A percentile compares a stretch with the other conserved stretches of the same genome.
phyloP scores from a whole-genome alignment of 2,888 invertebrate genomes.

The Lasioglossum villosulum region DNA sequence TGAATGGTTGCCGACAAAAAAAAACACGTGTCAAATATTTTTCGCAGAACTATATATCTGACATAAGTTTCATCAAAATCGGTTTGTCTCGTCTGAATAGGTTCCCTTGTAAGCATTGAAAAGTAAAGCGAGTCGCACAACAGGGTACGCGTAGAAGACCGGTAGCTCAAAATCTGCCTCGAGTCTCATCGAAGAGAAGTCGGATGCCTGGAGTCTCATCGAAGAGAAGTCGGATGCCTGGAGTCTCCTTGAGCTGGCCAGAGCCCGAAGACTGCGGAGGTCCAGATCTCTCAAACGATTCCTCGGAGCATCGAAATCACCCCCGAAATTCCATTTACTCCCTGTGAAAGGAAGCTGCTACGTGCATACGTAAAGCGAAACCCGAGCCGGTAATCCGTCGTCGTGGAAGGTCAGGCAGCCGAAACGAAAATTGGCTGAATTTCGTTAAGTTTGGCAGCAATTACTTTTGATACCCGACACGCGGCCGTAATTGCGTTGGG shows the following conservation, averaged over 20 bases:
- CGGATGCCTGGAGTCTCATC: not conserved
- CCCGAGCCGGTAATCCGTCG: conserved; percentile 61
- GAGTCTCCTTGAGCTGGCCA: not conserved
- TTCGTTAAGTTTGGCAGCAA: conserved; percentile 83
- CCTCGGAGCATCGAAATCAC: conserved; percentile 41
- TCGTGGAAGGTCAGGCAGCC: conserved; percentile 69
- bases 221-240: not conserved
- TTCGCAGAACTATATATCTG: too few relatives aligned
- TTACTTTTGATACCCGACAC: conserved; percentile 84
- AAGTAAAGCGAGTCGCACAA: not conserved
- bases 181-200: not conserved
- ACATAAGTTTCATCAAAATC: too few relatives aligned
- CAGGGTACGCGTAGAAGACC: not conserved
- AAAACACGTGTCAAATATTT: too few relatives aligned
- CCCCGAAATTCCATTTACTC: conserved; percentile 52
- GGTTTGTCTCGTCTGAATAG: too few relatives aligned
- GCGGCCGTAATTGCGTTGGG: conserved; percentile 81
- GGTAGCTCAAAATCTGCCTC: not conserved
- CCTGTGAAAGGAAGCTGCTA: conserved; percentile 26
- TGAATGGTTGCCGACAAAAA: too few relatives aligned
- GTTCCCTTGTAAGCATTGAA: too few relatives aligned
- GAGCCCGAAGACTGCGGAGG: not conserved
- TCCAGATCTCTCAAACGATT: conserved; percentile 23
- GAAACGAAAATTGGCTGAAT: conserved; percentile 77
- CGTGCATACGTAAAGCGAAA: conserved; percentile 57